Percentiles rank a stretch among this genome's conserved stretches.
Evolutionary conservation across 2,888 invertebrate species (phyloP).

Genomic region (Cryptus armator): DNA sequence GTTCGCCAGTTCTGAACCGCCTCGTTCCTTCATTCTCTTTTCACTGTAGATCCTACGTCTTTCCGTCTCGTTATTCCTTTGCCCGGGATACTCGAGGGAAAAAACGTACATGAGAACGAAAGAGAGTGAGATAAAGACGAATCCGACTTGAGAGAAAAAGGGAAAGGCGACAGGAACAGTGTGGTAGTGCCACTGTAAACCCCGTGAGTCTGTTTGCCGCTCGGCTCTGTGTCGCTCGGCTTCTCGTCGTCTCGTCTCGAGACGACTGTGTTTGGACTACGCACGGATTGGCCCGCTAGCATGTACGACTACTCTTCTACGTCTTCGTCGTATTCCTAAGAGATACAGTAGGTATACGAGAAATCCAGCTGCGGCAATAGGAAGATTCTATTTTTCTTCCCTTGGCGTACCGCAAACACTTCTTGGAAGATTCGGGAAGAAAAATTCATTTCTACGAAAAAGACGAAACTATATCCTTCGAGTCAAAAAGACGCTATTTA

Average conservation of each 20-base stretch:
- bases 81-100: conserved; percentile 56
- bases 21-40: conserved; percentile 64
- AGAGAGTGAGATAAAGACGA: neutral
- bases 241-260: conserved; percentile 45
- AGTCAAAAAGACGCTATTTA: neutral
- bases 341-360: conserved; percentile 12
- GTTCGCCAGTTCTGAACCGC: conserved; percentile 38
- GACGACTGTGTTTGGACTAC: conserved; percentile 50
- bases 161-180: conserved; percentile 40
- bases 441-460: neutral
- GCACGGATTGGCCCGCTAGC: conserved; percentile 58
- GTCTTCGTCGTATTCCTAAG: conserved; percentile 23
- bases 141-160: conserved; percentile 9
- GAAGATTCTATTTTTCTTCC: conserved; percentile 9
- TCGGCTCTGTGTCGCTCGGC: conserved; percentile 49
- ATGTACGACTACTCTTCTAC: conserved; percentile 8
- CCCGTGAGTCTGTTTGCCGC: conserved; percentile 59
- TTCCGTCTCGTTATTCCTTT: conserved; percentile 68
- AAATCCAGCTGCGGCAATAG: neutral
- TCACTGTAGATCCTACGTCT: conserved; percentile 56
- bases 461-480: neutral
- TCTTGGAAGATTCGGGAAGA: neutral
- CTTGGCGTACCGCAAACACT: conserved; percentile 5
- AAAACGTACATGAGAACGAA: conserved; percentile 14
- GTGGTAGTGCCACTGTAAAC: conserved; percentile 3